phyloP scores from a whole-genome alignment of 2,797 vertebrate species.

The Gouania willdenowi region DNA sequence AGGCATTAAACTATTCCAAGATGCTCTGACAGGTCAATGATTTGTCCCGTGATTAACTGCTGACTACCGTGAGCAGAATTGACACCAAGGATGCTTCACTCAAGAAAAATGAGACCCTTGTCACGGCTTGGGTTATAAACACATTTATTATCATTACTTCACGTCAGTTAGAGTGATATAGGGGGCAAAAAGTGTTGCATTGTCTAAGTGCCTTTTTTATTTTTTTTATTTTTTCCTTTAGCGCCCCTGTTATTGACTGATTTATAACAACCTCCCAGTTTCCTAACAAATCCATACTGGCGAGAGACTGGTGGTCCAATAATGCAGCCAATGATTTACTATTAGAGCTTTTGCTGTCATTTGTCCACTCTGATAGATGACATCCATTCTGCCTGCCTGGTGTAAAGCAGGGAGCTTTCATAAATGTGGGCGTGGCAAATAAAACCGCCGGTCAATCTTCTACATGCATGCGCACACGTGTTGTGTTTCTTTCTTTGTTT shows the following conservation, averaged over 20 bases:
- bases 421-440: constrained; percentile 27
- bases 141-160: constrained; percentile 19
- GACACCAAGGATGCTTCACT: constrained; percentile 1
- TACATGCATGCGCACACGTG: not conserved
- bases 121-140: constrained; percentile 7
- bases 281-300: constrained; percentile 58
- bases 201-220: too few species aligned
- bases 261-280: constrained; percentile 48
- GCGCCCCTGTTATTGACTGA: constrained; percentile 47
- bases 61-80: not conserved
- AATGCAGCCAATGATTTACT: constrained; percentile 67
- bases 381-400: constrained; percentile 18
- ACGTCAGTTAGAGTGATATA: constrained; percentile 11
- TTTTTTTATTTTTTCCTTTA: too few species aligned
- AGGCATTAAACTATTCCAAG: too few species aligned
- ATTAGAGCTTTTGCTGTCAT: constrained; percentile 52
- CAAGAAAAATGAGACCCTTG: constrained; percentile 6
- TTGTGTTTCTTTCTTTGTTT: not conserved
- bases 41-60: not conserved
- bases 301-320: constrained; percentile 48
- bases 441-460: constrained; percentile 41
- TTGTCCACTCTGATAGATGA: constrained; percentile 58
- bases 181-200: too few species aligned
- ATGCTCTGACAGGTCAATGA: too few species aligned
- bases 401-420: constrained; percentile 25